These are phyloP conservation scores for Ochropleura plecta DNA, from an alignment of 2,888 invertebrate genomes.

Conservation along the genomic window DNA sequence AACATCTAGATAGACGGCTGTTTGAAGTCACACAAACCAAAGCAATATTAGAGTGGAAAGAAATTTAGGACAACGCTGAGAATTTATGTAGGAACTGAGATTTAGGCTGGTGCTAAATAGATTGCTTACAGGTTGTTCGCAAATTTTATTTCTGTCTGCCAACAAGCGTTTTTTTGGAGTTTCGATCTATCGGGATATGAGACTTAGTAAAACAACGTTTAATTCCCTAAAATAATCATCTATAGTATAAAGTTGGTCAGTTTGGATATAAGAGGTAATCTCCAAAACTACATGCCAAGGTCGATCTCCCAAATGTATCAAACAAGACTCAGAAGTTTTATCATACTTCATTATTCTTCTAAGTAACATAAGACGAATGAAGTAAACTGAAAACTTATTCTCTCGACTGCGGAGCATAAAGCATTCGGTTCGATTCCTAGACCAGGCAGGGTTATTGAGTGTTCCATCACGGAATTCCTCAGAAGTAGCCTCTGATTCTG, in stretches of 20 bases:
- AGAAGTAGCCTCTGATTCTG: too few species aligned
- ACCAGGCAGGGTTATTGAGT: too few species aligned
- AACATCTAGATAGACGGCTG: constrained; percentile 36
- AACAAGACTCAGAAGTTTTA: background rate
- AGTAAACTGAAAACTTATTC: background rate
- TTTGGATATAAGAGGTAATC: background rate
- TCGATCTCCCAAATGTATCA: background rate
- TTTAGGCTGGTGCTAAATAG: constrained; percentile 48
- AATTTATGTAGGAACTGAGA: constrained; percentile 48
- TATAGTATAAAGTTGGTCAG: background rate
- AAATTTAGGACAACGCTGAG: constrained; percentile 50
- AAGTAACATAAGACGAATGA: constrained; percentile 10
- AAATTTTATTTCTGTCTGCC: constrained; percentile 16
- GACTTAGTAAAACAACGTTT: background rate
- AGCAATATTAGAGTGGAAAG: constrained; percentile 40
- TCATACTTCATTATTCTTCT: background rate
- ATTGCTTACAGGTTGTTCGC: constrained; percentile 26
- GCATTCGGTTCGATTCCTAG: too few species aligned
- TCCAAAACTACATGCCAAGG: background rate
- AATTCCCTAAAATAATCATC: background rate
- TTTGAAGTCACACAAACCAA: constrained; percentile 52
- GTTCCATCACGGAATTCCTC: too few species aligned
- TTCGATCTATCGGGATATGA: background rate
- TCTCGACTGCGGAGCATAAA: too few species aligned
- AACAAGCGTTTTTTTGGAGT: constrained; percentile 11